Base-by-base conservation (phyloP, 92 coral and sea anemone genomes). In the Diadumene lineata region DNA sequence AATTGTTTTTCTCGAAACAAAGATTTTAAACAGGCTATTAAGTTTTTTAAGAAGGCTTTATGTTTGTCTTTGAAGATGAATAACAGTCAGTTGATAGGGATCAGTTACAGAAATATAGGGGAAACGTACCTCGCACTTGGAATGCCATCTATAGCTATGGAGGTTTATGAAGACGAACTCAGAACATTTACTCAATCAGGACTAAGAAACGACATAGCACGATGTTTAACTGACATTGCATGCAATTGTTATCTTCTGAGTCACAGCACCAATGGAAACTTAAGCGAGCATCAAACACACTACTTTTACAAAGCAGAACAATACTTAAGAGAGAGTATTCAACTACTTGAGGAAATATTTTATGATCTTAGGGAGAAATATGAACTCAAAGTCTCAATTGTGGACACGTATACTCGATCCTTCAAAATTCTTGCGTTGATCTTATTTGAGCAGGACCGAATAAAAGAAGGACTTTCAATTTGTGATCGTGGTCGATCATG, bases 401-500 rank as follows among this genome's bases (percentile, higher is more conserved):
- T 70, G 18, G 76, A 70, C 43, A 70, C 16, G 0, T 70, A 26
- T 17, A n/a, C 50, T 11, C 1, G 11, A 19, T 7, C 76, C 11
- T 70, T 29, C 76, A 55, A 70, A 26, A 15, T 30, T 2, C 76
- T 55, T 28, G 30, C 64, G 2, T n/a, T 0, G 31, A 29, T 70
- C 13, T 19, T 51, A 0, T 51, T 70, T 11, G 50, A 70, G 30
- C 30, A 24, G 10, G 8, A 31, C 17, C 25, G 50, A 24, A 19
- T 11, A 4, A 34, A 29, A 32, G 76, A 70, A 32, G 76, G 64
- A 11, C 57, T 70, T 28, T 2, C 28, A 38, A 16, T 70, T n/a
- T 51, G 48, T 7, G 76, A 70, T 7, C 76, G 76, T 19, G 76
- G 76, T 1, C 76, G 76, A 53, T 46, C 76, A 1, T 60, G 76